Evolutionary conservation across 1,140 invertebrate species (phyloP), one percentile per base, ranked within the genome.

Genomic region (Augochlora pura): DNA sequence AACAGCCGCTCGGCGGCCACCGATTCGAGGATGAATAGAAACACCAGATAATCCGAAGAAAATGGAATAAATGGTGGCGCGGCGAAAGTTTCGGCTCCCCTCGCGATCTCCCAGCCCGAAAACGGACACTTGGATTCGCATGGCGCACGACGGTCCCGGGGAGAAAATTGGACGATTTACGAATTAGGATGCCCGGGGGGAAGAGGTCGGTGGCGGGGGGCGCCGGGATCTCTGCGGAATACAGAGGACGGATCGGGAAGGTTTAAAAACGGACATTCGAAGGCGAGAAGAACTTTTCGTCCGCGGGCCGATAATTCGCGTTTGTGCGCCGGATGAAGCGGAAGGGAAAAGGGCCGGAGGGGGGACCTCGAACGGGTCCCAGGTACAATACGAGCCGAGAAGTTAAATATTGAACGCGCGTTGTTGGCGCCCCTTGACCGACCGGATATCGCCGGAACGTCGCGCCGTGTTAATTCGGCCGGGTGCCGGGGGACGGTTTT

Each of bases 331-430:
- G 54, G 23, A 2, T n/a, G 16, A 18, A 46, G 70, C 39, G 65
- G 27, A 77, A 25, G 23, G 16, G 54, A 38, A 60, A 10, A 21
- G 21, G 46, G 32, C 16, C 6, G 39, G 38, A 39, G 38, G 3
- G 38, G 39, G 39, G 21, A 21, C 12, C 52, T 42, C 64, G 21
- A 60, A 77, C 54, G 65, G 27, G 23, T 14, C 12, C 21, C 25
- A 62, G 65, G 32, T 49, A 52, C 74, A 25, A 62, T 52, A 23
- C 74, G 38, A 75, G 38, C 57, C 72, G 72, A 74, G 32, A 75
- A 75, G 64, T 75, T 75, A 65, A 67, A 75, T 75, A 75, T 59
- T 59, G 73, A 75, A 67, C 63, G 73, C 63, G 73, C 64, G 64
- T 66, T 54, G 73, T 59, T 75, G 49, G 23, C 18, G 60, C 54